Conservation (phyloP, 2,888 invertebrate genomes). For the Epinotia brunnichana region DNA sequence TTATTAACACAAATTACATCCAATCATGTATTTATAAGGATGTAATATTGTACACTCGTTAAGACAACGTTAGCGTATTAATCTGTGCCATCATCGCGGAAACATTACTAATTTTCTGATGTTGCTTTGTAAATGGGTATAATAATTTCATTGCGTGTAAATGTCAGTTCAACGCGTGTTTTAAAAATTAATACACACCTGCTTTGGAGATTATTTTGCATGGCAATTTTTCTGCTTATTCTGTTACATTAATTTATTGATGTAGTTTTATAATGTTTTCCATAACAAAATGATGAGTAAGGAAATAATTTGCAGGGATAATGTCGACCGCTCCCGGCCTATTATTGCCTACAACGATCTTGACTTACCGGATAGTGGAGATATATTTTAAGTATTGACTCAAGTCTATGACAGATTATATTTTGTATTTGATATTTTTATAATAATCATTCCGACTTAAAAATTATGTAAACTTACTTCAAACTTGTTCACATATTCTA, state of each 20-base stretch:
- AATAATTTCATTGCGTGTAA: not conserved
- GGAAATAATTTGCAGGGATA: constrained; percentile 84
- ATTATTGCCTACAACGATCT: constrained; percentile 95
- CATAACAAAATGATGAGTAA: constrained; percentile 58
- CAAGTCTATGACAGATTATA: constrained; percentile 46
- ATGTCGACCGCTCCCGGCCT: constrained; percentile 88
- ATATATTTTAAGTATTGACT: constrained; percentile 85
- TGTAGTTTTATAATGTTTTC: not conserved
- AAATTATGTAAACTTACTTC: constrained; percentile 40
- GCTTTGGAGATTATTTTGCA: constrained; percentile 18
- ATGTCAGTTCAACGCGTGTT: constrained; percentile 13
- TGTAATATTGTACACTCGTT: constrained; percentile 39
- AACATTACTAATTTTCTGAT: constrained; percentile 23
- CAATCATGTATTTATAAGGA: constrained; percentile 26
- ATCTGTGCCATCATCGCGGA: constrained; percentile 41
- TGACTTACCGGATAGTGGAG: constrained; percentile 93
- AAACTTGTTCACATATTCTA: constrained; percentile 16
- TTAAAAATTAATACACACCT: not conserved
- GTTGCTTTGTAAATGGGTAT: constrained; percentile 20
- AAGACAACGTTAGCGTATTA: constrained; percentile 35
- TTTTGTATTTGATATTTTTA: constrained; percentile 47
- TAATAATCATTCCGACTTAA: constrained; percentile 55
- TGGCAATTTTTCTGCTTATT: constrained; percentile 14
- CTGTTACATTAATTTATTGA: not conserved
- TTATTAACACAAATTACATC: constrained; percentile 17